phyloP scores from a whole-genome alignment of 2,797 vertebrate genomes.

The Oreochromis mossambicus region DNA sequence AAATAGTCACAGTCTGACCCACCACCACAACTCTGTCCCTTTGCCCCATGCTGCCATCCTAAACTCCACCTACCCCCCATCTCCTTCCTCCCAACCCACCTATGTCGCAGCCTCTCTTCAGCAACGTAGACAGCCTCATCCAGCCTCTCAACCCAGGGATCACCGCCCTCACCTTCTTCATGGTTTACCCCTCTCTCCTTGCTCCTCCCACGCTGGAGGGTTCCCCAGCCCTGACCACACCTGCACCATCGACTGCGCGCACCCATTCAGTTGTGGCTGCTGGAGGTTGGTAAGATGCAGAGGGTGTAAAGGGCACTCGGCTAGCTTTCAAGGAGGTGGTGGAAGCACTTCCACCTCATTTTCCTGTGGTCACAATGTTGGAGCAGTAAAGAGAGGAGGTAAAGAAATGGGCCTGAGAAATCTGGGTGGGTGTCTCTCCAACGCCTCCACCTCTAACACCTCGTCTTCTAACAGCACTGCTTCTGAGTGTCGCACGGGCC shows the following conservation, averaged over 20 bases:
- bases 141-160: conserved; percentile 36
- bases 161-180: conserved; percentile 64
- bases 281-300: conserved; percentile 80
- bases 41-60: conserved; percentile 75
- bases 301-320: conserved; percentile 60
- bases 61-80: conserved; percentile 64
- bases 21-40: conserved; percentile 70
- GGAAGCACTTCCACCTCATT: conserved; percentile 74
- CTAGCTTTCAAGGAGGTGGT: conserved; percentile 60
- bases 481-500: conserved; percentile 71
- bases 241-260: conserved; percentile 81
- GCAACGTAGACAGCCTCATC: conserved; percentile 58
- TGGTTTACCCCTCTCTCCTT: conserved; percentile 75
- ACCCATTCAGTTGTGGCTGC: conserved; percentile 81
- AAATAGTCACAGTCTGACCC: conserved; percentile 69
- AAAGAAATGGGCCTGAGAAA: conserved; percentile 76
- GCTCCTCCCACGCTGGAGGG: conserved; percentile 68
- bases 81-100: conserved; percentile 59
- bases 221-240: conserved; percentile 82
- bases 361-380: conserved; percentile 65
- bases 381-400: conserved; percentile 48
- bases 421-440: conserved; percentile 78
- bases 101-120: conserved; percentile 60
- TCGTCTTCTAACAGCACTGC: conserved; percentile 80
- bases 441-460: conserved; percentile 78